phyloP scores from a whole-genome alignment of 2,888 invertebrate genomes.

The Cynaeus angustus region DNA sequence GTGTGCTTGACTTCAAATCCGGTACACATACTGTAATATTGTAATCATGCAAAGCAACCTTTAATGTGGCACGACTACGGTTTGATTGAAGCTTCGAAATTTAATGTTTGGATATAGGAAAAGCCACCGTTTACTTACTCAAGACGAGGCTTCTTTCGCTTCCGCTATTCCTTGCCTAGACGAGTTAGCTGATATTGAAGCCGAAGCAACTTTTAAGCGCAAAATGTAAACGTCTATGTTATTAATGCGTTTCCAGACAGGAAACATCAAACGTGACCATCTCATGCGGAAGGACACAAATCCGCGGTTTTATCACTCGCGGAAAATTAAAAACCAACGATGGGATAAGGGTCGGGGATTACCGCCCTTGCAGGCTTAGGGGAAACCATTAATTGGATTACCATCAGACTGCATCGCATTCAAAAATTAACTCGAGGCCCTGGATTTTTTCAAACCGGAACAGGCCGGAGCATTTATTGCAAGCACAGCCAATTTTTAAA shows the following conservation, averaged over 20 bases:
- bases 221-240: conserved; percentile 49
- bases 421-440: conserved; percentile 35
- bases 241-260: conserved; percentile 47
- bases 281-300: conserved; percentile 47
- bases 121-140: conserved; percentile 45
- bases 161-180: conserved; percentile 37
- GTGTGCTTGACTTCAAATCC: conserved; percentile 49
- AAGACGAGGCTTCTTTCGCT: conserved; percentile 48
- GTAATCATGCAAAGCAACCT: conserved; percentile 50
- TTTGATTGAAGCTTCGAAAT: conserved; percentile 51
- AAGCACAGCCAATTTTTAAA: background rate
- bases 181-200: conserved; percentile 47
- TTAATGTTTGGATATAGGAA: conserved; percentile 46
- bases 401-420: conserved; percentile 35
- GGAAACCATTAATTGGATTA: conserved; percentile 39
- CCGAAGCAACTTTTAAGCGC: conserved; percentile 42
- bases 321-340: conserved; percentile 43
- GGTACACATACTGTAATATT: conserved; percentile 44
- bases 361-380: conserved; percentile 29
- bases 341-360: conserved; percentile 28
- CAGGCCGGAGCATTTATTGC: conserved; percentile 6
- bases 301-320: conserved; percentile 46
- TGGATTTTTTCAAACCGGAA: conserved; percentile 14
- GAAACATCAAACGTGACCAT: conserved; percentile 48
- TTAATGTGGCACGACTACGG: conserved; percentile 51